Base-by-base conservation (phyloP, 30 jellyfish, hydroid and myxozoan species). In the Sanderia malayensis region DNA sequence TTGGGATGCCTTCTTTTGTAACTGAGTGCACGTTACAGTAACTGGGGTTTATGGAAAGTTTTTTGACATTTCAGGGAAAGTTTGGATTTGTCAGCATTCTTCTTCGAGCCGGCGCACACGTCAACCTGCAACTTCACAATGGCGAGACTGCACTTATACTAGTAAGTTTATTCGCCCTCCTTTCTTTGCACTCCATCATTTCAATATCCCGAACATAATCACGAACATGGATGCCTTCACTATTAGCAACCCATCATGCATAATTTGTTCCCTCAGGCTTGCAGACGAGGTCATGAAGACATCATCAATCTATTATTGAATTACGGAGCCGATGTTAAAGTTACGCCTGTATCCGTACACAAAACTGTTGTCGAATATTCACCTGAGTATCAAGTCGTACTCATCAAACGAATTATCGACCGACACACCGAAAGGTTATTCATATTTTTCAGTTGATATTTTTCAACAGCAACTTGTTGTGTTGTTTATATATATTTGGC, bases 71-170 rank as follows among this genome's bases (percentile, higher is more conserved):
- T 52, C 65, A 87, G 96, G 85, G 88, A 24, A 84, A 73, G 24
- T n/a, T 45, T 41, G 86, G 86, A 27, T 44, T 87, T 45, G 96
- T 87, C 10, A 46, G 27, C 20, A 59, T 87, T 79, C 65, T 87
- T 18, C 60, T 87, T 24, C 81, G 77, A 59, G 80, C 84, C 4
- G 94, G 94, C 10, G 86, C 96, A 1, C 74, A 79, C 63, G 57
- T 87, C 71, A 87, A 87, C 58, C 44, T 70, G 7, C 96, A 87
- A 67, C 85, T 76, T 17, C 72, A 74, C 31, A 81, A 74, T 58
- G 96, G 92, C 2, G 94, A 87, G 57, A 80, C 96, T 57, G 94
- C 96, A 9, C 76, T 87, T 29, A 81, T 80, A 17, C 46, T 87
- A 24, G 96, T 87, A 32, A 62, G 83, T 17, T 65, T 19, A 15